phyloP scores from a whole-genome alignment of 2,797 vertebrate species.

The Rhadinocentrus ornatus region DNA sequence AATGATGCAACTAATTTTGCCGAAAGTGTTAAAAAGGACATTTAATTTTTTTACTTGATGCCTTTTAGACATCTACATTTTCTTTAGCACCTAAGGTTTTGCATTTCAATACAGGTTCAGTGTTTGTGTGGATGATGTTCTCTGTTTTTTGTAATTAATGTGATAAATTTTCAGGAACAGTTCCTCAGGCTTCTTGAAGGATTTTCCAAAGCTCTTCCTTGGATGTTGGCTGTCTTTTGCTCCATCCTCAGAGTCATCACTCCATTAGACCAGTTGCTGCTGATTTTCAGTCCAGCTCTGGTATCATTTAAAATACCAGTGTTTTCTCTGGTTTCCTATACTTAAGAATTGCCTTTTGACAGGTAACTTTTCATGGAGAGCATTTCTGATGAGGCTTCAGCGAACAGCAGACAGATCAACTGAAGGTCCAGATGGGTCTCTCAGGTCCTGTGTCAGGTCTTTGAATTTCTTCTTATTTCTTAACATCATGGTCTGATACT shows the following conservation, averaged over 20 bases:
- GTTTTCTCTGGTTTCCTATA: neutral
- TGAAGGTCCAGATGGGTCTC: too few relatives aligned
- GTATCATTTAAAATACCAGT: neutral
- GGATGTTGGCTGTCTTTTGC: neutral
- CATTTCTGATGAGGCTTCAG: neutral
- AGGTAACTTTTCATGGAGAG: neutral
- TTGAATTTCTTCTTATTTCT: neutral
- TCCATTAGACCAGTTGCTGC: neutral
- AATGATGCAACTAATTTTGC: neutral
- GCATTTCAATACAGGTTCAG: neutral
- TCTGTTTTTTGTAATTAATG: neutral
- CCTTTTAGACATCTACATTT: neutral
- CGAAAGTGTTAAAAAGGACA: neutral
- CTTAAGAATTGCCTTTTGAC: neutral
- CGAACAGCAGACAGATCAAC: neutral
- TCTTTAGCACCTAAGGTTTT: neutral
- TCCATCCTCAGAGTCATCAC: neutral
- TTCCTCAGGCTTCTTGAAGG: neutral
- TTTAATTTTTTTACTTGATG: neutral
- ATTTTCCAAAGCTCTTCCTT: neutral
- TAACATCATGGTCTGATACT: neutral
- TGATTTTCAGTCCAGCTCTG: neutral
- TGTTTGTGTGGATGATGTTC: conserved; percentile 5
- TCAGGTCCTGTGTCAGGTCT: too few relatives aligned
- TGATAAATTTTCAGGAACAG: neutral